Evolutionary conservation across 2,797 vertebrate genomes (phyloP).

Genomic region (Ctenopoma multispine): DNA sequence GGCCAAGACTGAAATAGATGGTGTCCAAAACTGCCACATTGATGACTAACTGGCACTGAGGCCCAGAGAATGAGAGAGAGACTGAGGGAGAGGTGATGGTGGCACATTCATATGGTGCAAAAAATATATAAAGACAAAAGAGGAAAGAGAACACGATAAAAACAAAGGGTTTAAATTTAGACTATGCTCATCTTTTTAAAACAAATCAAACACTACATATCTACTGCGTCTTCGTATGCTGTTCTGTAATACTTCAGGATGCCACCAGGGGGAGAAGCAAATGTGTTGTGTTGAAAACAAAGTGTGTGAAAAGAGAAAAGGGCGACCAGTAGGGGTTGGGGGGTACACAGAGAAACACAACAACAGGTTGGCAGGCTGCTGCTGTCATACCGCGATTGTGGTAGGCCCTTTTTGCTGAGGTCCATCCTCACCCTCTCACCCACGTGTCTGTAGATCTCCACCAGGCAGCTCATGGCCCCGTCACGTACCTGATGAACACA

Average conservation of each 20-base stretch:
- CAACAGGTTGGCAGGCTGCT: background rate
- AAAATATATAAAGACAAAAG: too few relatives aligned
- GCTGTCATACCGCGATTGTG: conserved; percentile 91
- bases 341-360: background rate
- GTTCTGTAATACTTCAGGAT: conserved; percentile 1
- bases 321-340: background rate
- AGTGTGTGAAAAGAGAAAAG: background rate
- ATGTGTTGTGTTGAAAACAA: background rate
- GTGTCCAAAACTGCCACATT: conserved; percentile 19
- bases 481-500: conserved; percentile 89
- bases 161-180: too few relatives aligned
- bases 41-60: conserved; percentile 31
- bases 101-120: conserved; percentile 20
- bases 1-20: conserved; percentile 46
- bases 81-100: background rate
- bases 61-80: conserved; percentile 12
- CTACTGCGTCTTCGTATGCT: background rate
- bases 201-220: background rate
- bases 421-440: conserved; percentile 97
- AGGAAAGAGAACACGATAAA: background rate
- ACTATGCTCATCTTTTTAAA: background rate
- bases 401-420: conserved; percentile 97
- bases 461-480: conserved; percentile 94
- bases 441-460: conserved; percentile 98
- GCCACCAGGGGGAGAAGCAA: conserved; percentile 30